Percentiles rank a stretch among this genome's conserved stretches.
Evolutionary conservation across 1,140 invertebrate genomes (phyloP).

Genomic region (Heliconius eleuchia): DNA sequence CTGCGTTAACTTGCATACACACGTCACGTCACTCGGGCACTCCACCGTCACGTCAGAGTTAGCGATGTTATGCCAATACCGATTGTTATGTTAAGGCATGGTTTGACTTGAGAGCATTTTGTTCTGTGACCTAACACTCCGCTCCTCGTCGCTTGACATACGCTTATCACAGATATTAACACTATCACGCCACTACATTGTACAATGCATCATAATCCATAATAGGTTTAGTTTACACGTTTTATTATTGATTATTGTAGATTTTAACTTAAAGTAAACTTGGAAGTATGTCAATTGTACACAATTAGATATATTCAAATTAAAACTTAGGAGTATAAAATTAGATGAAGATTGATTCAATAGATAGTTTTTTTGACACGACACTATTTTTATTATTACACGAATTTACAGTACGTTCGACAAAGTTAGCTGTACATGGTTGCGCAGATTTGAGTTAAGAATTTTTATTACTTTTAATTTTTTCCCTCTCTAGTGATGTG

Average conservation of each 20-base stretch:
- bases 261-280: conserved; percentile 1
- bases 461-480: too few relatives aligned
- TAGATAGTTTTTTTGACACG: not conserved
- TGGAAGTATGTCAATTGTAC: not conserved
- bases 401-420: too few relatives aligned
- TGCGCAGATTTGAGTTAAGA: too few relatives aligned
- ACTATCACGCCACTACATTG: conserved; percentile 45
- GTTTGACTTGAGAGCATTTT: conserved; percentile 62
- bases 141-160: conserved; percentile 50
- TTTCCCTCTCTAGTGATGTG: too few relatives aligned
- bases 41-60: conserved; percentile 23
- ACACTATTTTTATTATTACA: not conserved
- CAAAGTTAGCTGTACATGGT: too few relatives aligned
- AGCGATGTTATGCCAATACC: conserved; percentile 72
- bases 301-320: not conserved
- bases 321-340: not conserved
- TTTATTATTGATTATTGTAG: conserved; percentile 17
- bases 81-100: conserved; percentile 66
- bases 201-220: conserved; percentile 25
- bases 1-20: conserved; percentile 28
- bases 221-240: conserved; percentile 14
- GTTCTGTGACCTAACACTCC: conserved; percentile 51
- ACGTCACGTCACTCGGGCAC: conserved; percentile 25
- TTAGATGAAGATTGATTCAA: not conserved
- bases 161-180: conserved; percentile 52